Evolutionary conservation across 2,113 vertebrate genomes (phyloP).

Genomic region (Eulemur macaco): DNA sequence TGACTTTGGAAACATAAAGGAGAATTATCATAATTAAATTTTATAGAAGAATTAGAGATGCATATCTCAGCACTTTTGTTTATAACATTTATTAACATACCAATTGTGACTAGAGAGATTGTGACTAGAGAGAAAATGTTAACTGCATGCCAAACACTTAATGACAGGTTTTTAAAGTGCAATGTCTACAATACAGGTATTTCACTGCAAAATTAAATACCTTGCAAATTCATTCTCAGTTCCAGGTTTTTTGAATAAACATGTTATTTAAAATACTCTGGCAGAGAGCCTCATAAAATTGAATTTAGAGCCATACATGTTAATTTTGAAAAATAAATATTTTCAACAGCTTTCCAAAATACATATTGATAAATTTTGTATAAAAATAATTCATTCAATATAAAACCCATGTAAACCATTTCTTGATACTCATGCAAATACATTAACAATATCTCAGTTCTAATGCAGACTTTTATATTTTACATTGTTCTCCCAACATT

Average conservation of each 20-base stretch:
- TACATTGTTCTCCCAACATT: background rate
- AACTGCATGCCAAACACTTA: background rate
- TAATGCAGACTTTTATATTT: background rate
- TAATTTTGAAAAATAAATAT: constrained; percentile 65
- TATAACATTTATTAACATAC: constrained; percentile 45
- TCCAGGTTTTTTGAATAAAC: background rate
- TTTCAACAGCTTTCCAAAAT: constrained; percentile 62
- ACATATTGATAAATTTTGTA: constrained; percentile 69
- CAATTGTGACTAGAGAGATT: background rate
- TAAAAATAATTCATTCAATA: constrained; percentile 79
- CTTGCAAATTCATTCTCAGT: constrained; percentile 36
- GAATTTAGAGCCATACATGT: constrained; percentile 7
- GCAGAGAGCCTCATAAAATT: constrained; percentile 47
- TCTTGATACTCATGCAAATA: background rate
- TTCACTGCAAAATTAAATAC: constrained; percentile 54
- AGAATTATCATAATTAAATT: background rate
- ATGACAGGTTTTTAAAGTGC: constrained; percentile 5
- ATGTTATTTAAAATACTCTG: constrained; percentile 40
- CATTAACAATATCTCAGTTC: background rate
- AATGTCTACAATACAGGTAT: background rate
- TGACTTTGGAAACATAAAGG: background rate
- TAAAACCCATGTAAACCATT: constrained; percentile 41
- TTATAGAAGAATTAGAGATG: constrained; percentile 7
- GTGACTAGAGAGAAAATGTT: constrained; percentile 23
- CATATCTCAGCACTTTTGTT: background rate